These are phyloP conservation scores for Atopsyche davidsoni DNA, from an alignment of 1,140 invertebrate species.

Conservation along the genomic window DNA sequence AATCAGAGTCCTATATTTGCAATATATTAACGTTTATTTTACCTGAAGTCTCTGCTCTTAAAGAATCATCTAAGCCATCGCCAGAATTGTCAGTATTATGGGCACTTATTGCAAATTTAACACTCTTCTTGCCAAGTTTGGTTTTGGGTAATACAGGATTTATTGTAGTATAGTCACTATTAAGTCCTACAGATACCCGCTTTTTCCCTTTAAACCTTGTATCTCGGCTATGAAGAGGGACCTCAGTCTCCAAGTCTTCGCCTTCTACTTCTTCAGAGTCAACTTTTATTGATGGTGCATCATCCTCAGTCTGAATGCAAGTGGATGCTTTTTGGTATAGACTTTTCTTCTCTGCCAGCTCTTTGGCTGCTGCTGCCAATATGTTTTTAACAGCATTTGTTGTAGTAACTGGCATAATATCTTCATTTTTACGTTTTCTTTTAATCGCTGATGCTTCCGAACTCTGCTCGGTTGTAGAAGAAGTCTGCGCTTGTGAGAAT, in stretches of 20 bases:
- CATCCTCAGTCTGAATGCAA: conserved; percentile 42
- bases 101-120: conserved; percentile 16
- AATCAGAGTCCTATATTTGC: no score
- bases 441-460: conserved; percentile 25
- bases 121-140: conserved; percentile 21
- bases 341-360: conserved; percentile 43
- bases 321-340: conserved; percentile 34
- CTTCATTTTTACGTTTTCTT: conserved; percentile 40
- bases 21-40: no score
- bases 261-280: conserved; percentile 23
- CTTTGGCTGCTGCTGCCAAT: conserved; percentile 41
- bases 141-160: conserved; percentile 13
- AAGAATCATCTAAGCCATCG: no score
- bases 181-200: conserved; percentile 43
- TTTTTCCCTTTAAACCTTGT: conserved; percentile 49
- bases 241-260: conserved; percentile 16
- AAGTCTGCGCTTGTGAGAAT: neutral
- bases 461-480: neutral
- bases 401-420: conserved; percentile 38
- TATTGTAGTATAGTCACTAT: conserved; percentile 17
- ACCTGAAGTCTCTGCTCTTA: no score
- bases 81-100: neutral
- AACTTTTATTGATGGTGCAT: conserved; percentile 4
- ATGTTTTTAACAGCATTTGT: conserved; percentile 42
- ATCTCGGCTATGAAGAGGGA: conserved; percentile 31